Base-by-base conservation (phyloP, 1,140 invertebrate genomes). In the Aricia agestis region DNA sequence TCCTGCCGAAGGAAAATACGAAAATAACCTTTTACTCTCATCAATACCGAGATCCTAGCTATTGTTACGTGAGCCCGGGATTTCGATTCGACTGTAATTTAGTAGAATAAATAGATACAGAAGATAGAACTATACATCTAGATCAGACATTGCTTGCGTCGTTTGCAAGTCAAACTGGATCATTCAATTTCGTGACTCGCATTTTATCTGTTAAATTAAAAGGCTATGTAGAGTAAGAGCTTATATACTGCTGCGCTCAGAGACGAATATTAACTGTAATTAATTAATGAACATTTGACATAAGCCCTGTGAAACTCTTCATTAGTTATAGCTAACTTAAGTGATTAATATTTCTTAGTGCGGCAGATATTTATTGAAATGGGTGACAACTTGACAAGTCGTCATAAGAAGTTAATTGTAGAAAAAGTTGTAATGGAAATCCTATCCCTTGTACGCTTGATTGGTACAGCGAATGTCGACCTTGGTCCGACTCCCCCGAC, bases 401-500 rank as follows among this genome's bases (percentile, higher is more conserved):
- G 45, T 11, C 45, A 6, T 15, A 52, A 52, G 45, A 13, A 52
- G 45, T 13, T 15, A 52, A 52, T 52, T 52, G 6, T 52, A 15
- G 45, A 52, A 52, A 15, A 15, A 52, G 10, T 52, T 52, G 11
- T 13, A 52, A 13, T 52, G 13, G 45, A 15, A 52, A 52, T 13
- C 45, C 3, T 13, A 52, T 52, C 58, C 58, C 59, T 63, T 42
- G 58, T 58, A 41, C 68, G 68, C 58, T 69, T 63, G 31, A 69
- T 41, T 69, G 68, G 52, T 18, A 31, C 52, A 36, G 58, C 58
- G 59, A 63, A 41, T 63, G 68, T 61, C 59, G 57, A 69, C 68
- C 68, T 69, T 69, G 68, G 59, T 41, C 52, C 17, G n/a, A 7
- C 57, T 69, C 58, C 68, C 31, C 36, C n/a, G n/a, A n/a, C n/a